phyloP scores from a whole-genome alignment of 1,140 invertebrate genomes.

The Drosophila ananassae region DNA sequence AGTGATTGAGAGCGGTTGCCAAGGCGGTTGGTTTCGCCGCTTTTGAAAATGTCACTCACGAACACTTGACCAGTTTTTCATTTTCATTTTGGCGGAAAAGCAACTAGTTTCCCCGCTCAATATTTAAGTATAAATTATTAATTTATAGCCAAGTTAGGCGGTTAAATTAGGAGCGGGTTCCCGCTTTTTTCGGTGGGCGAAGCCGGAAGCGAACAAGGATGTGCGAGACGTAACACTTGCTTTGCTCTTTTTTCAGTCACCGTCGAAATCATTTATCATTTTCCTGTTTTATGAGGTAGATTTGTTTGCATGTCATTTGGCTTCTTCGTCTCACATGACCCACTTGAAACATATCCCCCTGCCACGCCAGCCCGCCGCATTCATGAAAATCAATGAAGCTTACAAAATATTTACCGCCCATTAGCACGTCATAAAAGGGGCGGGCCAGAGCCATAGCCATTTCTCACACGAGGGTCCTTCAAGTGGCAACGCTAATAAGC shows the following conservation, averaged over 20 bases:
- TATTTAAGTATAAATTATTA: constrained; percentile 53
- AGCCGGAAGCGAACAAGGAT: constrained; percentile 40
- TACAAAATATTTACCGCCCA: constrained; percentile 78
- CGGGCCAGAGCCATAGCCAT: constrained; percentile 19
- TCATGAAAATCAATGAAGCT: constrained; percentile 75
- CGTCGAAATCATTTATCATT: constrained; percentile 23
- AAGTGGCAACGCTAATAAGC: constrained; percentile 70
- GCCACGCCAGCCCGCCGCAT: constrained; percentile 5
- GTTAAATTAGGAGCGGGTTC: constrained; percentile 37
- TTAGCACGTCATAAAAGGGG: constrained; percentile 65
- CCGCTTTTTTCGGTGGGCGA: neutral
- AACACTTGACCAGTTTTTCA: constrained; percentile 62
- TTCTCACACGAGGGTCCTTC: constrained; percentile 72
- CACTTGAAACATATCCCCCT: constrained; percentile 55
- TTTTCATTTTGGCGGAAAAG: constrained; percentile 72
- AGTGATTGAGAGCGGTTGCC: constrained; percentile 21
- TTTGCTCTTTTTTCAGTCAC: neutral
- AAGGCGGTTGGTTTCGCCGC: constrained; percentile 54
- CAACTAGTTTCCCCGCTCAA: constrained; percentile 29
- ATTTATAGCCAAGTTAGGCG: constrained; percentile 42
- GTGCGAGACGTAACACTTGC: neutral
- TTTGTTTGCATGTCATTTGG: constrained; percentile 16
- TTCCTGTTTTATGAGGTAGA: neutral
- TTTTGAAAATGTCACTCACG: constrained; percentile 52
- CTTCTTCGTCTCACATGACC: constrained; percentile 49